Evolutionary conservation across 2,888 invertebrate genomes (phyloP).

Genomic region (Drosophila neotestacea): DNA sequence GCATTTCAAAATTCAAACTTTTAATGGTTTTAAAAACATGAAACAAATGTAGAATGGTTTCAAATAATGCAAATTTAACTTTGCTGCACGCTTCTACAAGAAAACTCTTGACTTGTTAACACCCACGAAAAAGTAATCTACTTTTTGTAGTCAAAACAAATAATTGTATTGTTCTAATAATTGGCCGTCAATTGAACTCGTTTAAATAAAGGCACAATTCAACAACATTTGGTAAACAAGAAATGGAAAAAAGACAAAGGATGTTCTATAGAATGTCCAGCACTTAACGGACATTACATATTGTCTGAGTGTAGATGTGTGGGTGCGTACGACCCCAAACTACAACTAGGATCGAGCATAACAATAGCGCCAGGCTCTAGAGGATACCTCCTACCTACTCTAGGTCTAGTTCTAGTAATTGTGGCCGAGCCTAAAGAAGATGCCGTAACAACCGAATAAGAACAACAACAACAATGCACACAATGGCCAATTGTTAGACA

Average conservation of each 20-base stretch:
- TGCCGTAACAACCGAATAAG: conserved; percentile 42
- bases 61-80: too few species aligned
- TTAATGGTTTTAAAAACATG: too few species aligned
- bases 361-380: conserved; percentile 71
- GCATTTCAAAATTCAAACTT: too few species aligned
- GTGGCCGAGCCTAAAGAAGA: conserved; percentile 55
- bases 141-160: conserved; percentile 33
- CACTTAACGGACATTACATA: neutral
- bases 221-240: conserved; percentile 12
- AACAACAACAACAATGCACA: conserved; percentile 41
- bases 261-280: conserved; percentile 10
- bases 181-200: conserved; percentile 43
- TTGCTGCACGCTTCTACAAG: too few species aligned
- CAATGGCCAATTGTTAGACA: conserved; percentile 73
- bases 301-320: conserved; percentile 22
- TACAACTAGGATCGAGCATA: conserved; percentile 30
- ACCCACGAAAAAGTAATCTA: neutral
- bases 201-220: conserved; percentile 19
- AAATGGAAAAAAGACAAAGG: conserved; percentile 21
- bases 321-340: conserved; percentile 45
- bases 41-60: too few species aligned
- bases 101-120: neutral
- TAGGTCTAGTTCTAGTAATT: conserved; percentile 55
- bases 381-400: conserved; percentile 23
- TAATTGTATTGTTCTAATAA: conserved; percentile 27